Percentiles rank a stretch among this genome's conserved stretches.
These are phyloP conservation scores for Aldabrachelys gigantea DNA, from an alignment of 2,113 vertebrate genomes.

Conservation along the genomic window DNA sequence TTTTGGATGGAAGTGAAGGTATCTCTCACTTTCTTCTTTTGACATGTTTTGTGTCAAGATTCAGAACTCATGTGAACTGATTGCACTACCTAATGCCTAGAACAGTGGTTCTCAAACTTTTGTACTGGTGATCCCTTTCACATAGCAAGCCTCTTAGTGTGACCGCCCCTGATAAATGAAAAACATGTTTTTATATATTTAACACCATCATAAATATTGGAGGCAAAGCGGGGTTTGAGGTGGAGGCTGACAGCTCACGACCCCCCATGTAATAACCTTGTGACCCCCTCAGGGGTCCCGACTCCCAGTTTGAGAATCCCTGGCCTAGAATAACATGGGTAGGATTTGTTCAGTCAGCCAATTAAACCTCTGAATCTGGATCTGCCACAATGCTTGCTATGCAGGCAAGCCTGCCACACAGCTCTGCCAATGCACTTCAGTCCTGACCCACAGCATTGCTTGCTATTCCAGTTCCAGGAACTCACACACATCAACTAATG, in stretches of 20 bases:
- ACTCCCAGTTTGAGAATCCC: too few relatives aligned
- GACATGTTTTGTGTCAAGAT: not conserved
- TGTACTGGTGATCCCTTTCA: too few relatives aligned
- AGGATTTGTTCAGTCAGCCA: not conserved
- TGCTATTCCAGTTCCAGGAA: not conserved
- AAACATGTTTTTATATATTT: too few relatives aligned
- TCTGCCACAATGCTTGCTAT: not conserved
- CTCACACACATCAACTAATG: not conserved
- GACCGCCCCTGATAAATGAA: too few relatives aligned
- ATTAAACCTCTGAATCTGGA: not conserved
- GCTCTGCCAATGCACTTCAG: not conserved
- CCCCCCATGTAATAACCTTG: too few relatives aligned
- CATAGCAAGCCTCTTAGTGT: too few relatives aligned
- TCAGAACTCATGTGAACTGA: not conserved
- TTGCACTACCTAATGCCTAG: not conserved
- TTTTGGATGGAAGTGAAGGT: not conserved
- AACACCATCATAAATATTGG: too few relatives aligned
- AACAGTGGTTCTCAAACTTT: not conserved
- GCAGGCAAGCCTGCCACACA: too few relatives aligned
- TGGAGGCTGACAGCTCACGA: too few relatives aligned
- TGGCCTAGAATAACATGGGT: not conserved
- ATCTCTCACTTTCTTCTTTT: not conserved
- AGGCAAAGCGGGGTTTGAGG: too few relatives aligned
- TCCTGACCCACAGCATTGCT: too few relatives aligned
- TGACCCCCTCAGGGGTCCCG: too few relatives aligned